Evolutionary conservation across 2,888 invertebrate genomes (phyloP).

Genomic region (Cyrtodaria siliqua): DNA sequence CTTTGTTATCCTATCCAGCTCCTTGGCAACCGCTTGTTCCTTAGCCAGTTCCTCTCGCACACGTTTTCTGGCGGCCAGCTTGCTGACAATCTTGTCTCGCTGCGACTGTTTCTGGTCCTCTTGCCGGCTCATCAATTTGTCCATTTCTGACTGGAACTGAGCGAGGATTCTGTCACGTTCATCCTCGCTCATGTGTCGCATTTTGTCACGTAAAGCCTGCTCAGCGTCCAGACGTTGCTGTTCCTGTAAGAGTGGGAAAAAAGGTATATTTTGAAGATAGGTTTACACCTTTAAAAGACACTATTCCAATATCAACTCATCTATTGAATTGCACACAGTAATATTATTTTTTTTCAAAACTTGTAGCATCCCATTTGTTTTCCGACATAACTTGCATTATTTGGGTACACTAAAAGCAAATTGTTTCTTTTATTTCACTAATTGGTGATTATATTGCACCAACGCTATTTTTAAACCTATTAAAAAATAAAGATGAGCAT

Average conservation of each 20-base stretch:
- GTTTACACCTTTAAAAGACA: too few relatives aligned
- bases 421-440: too few relatives aligned
- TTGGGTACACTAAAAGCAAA: too few relatives aligned
- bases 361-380: too few relatives aligned
- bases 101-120: conserved; percentile 67
- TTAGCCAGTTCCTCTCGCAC: conserved; percentile 81
- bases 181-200: conserved; percentile 69
- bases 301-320: too few relatives aligned
- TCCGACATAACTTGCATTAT: too few relatives aligned
- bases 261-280: too few relatives aligned
- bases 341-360: too few relatives aligned
- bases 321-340: too few relatives aligned
- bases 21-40: conserved; percentile 79
- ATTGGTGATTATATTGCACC: too few relatives aligned
- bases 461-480: too few relatives aligned
- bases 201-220: conserved; percentile 70
- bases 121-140: conserved; percentile 63
- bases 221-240: conserved; percentile 68
- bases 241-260: conserved; percentile 55
- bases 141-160: conserved; percentile 72
- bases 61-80: conserved; percentile 82
- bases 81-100: conserved; percentile 79
- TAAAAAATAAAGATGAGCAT: too few relatives aligned
- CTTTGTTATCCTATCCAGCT: conserved; percentile 81
- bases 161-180: conserved; percentile 77